phyloP scores from a whole-genome alignment of 2,888 invertebrate species.

The Chrysina gloriosa region DNA sequence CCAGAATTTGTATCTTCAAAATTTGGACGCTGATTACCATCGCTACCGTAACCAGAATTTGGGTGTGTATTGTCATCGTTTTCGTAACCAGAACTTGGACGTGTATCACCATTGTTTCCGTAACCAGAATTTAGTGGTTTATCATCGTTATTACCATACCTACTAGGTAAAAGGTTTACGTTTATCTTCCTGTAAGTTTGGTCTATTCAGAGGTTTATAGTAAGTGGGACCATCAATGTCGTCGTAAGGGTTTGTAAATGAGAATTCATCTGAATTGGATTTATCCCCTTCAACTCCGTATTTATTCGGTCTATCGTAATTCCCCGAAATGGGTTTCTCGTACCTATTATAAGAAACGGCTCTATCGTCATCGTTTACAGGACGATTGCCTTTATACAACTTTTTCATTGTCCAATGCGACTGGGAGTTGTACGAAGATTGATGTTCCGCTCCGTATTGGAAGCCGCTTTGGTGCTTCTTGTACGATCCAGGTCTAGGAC shows the following conservation, averaged over 20 bases:
- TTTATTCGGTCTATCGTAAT: conserved; percentile 7
- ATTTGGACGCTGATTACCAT: too few species aligned
- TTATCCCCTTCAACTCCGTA: background rate
- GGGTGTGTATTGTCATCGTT: background rate
- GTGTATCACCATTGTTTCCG: background rate
- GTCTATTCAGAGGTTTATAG: conserved; percentile 7
- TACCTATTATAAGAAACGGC: conserved; percentile 38
- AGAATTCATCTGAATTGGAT: conserved; percentile 10
- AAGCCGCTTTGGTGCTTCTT: conserved; percentile 38
- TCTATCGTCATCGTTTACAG: conserved; percentile 9
- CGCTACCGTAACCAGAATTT: background rate
- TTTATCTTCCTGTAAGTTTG: conserved; percentile 16
- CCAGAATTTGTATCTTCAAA: too few species aligned
- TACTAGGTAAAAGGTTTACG: background rate
- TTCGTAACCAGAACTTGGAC: background rate
- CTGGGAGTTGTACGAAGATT: conserved; percentile 15
- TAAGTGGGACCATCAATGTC: background rate
- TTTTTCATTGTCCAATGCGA: conserved; percentile 12
- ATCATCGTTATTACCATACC: background rate
- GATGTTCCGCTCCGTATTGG: conserved; percentile 19
- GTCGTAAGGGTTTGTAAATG: conserved; percentile 17
- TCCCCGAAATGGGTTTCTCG: conserved; percentile 20
- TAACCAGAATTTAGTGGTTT: background rate
- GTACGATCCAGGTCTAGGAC: conserved; percentile 39
- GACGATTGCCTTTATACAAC: conserved; percentile 11